Evolutionary conservation across 2,113 vertebrate species (phyloP).

Genomic region (Pterocles burchelli): DNA sequence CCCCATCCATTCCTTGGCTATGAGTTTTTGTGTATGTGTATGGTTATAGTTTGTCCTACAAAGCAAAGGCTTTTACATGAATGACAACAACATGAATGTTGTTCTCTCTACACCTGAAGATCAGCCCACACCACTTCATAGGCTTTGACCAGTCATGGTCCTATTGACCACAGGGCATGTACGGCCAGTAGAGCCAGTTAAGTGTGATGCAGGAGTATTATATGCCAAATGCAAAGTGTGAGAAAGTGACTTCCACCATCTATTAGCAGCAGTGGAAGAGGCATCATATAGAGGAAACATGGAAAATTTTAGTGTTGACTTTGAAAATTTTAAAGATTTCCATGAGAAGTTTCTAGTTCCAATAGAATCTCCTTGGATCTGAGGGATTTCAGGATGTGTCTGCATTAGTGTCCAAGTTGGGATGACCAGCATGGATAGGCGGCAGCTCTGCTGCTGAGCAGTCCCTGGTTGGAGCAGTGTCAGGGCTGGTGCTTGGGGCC

Average conservation of each 20-base stretch:
- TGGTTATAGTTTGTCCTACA: neutral
- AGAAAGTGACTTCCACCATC: neutral
- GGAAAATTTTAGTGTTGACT: neutral
- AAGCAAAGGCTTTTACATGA: neutral
- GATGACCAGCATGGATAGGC: too few species aligned
- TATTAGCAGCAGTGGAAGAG: neutral
- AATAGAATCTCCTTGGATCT: accelerated
- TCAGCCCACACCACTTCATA: accelerated
- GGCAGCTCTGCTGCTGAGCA: neutral
- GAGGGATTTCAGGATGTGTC: neutral
- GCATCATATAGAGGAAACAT: neutral
- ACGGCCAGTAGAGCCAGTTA: accelerated
- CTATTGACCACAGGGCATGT: accelerated
- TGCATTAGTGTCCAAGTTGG: accelerated
- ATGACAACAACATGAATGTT: too few species aligned
- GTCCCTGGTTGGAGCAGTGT: neutral
- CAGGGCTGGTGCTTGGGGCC: neutral
- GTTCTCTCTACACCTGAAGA: accelerated
- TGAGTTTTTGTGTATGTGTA: neutral
- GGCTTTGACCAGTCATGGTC: neutral
- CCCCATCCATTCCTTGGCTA: neutral
- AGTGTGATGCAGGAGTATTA: accelerated
- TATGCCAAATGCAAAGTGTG: accelerated
- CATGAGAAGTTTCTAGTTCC: neutral
- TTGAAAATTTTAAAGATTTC: neutral